phyloP scores from a whole-genome alignment of 2,113 vertebrate species.

The Camelus dromedarius region DNA sequence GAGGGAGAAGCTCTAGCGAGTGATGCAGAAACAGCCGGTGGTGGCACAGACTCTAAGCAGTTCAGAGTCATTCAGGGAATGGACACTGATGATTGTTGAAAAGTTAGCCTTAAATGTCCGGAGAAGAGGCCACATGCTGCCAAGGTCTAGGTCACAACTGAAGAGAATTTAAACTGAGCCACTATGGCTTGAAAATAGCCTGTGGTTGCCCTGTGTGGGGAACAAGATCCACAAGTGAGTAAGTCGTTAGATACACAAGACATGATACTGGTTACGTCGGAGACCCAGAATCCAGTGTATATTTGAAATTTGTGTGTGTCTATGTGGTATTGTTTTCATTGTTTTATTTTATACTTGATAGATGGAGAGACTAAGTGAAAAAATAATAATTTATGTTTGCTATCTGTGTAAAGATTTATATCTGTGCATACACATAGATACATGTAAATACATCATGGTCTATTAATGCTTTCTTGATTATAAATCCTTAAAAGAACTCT shows the following conservation, averaged over 20 bases:
- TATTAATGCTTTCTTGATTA: constrained; percentile 26
- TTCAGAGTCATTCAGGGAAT: neutral
- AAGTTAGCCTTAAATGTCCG: neutral
- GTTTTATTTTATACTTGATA: constrained; percentile 21
- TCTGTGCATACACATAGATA: neutral
- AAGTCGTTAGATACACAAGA: neutral
- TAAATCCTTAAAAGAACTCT: constrained; percentile 45
- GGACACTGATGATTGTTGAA: neutral
- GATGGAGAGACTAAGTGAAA: neutral
- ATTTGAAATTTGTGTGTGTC: neutral
- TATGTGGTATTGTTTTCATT: neutral
- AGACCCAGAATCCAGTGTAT: neutral
- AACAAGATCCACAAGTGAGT: neutral
- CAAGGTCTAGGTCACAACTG: neutral
- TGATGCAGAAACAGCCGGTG: neutral
- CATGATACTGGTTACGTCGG: neutral
- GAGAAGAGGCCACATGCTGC: neutral
- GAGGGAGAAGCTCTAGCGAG: neutral
- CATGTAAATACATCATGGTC: neutral
- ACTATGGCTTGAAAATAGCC: neutral
- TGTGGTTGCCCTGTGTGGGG: neutral
- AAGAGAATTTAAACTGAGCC: neutral
- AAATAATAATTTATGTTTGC: constrained; percentile 31
- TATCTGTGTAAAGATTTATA: neutral
- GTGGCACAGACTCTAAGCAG: neutral